phyloP scores from a whole-genome alignment of 2,888 invertebrate species.

The Steromphala cineraria region DNA sequence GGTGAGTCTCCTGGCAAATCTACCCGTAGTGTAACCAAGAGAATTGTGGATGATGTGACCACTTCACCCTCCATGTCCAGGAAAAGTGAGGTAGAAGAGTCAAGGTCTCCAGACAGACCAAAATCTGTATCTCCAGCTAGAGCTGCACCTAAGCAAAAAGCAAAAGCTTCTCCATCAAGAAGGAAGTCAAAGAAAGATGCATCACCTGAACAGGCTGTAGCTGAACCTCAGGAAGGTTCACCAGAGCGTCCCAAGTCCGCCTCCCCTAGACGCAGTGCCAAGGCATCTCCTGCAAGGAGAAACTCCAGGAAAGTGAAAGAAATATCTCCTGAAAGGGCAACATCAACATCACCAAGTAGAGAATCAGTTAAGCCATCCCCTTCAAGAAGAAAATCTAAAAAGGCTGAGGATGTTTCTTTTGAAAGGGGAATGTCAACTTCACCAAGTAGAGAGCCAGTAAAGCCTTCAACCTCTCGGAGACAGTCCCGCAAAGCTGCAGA shows the following conservation, averaged over 20 bases:
- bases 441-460: not conserved
- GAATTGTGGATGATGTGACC: not conserved
- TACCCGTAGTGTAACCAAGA: slow-evolving; percentile 1
- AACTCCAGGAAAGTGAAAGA: slow-evolving; percentile 1
- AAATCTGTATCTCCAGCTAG: not conserved
- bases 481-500: not conserved
- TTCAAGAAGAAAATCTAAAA: not conserved
- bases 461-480: not conserved
- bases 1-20: not conserved
- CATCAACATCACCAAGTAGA: not conserved
- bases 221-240: not conserved
- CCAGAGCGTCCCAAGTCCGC: not conserved
- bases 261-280: not conserved
- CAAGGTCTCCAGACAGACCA: not conserved
- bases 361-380: not conserved
- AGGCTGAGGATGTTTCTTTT: not conserved
- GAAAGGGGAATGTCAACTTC: not conserved
- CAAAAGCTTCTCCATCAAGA: not conserved
- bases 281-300: slow-evolving; percentile 13
- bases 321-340: slow-evolving; percentile 21
- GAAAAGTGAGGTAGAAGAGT: not conserved
- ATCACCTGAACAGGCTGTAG: not conserved
- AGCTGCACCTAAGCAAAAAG: not conserved
- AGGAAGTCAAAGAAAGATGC: not conserved
- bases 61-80: not conserved